phyloP scores from a whole-genome alignment of 1,140 invertebrate genomes.

The Rhizoglyphus robini region DNA sequence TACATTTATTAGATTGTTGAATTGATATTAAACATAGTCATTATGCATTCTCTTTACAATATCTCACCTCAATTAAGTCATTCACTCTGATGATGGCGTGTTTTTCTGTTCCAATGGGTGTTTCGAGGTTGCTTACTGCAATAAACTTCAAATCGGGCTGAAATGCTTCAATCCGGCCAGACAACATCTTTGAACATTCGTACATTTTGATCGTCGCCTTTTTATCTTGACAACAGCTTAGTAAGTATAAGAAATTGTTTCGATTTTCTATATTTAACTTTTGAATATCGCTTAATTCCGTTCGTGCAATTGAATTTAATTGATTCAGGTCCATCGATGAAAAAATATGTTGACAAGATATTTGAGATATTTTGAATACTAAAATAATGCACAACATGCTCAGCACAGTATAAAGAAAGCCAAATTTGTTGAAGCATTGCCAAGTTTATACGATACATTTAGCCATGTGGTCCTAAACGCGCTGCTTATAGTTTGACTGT shows the following conservation, averaged over 20 bases:
- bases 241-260: neutral
- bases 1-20: neutral
- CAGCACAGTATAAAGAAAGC: no score
- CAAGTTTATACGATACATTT: no score
- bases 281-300: neutral
- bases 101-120: conserved; percentile 1
- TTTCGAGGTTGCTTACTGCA: conserved; percentile 1
- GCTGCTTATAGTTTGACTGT: no score
- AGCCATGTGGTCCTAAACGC: no score
- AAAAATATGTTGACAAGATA: no score
- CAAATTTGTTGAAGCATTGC: no score
- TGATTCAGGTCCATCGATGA: no score
- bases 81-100: neutral
- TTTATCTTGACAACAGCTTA: neutral
- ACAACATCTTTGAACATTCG: neutral
- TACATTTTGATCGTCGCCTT: neutral
- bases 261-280: neutral
- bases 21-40: neutral
- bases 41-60: neutral
- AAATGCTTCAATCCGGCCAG: neutral
- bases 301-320: no score
- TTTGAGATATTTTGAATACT: no score
- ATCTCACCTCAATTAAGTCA: neutral
- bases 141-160: neutral
- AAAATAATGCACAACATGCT: no score